A percentile compares a stretch with the other conserved stretches of the same genome.
phyloP scores from a whole-genome alignment of 2,797 vertebrate genomes.

The Coccyzus lansbergi region DNA sequence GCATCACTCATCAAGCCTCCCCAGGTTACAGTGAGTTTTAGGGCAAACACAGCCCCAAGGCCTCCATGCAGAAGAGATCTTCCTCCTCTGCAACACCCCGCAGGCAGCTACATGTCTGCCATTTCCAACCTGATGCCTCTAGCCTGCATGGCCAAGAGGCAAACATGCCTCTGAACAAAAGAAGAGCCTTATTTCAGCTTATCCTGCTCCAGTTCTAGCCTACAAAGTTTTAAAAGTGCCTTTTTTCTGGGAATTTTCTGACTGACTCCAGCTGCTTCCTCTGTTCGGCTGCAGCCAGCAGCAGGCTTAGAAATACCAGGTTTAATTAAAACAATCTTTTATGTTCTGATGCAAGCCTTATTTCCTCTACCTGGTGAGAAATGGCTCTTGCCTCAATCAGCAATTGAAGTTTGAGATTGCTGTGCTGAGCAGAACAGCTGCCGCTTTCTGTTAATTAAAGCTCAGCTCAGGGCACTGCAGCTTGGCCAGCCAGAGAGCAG shows the following conservation, averaged over 20 bases:
- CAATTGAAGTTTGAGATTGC: constrained; percentile 62
- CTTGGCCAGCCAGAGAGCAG: fast-evolving
- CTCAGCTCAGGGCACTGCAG: not conserved
- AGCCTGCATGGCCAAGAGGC: not conserved
- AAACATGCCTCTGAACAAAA: not conserved
- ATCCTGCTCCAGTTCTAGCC: not conserved
- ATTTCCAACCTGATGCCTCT: not conserved
- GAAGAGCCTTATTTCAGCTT: not conserved
- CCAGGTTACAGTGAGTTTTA: not conserved
- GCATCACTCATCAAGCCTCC: not conserved
- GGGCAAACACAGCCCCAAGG: fast-evolving
- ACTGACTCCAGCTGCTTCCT: not conserved
- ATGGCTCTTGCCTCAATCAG: constrained; percentile 65
- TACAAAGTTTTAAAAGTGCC: not conserved
- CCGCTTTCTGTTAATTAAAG: constrained; percentile 68
- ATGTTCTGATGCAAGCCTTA: constrained; percentile 54
- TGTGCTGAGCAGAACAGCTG: constrained; percentile 22
- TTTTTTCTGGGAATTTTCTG: constrained; percentile 27
- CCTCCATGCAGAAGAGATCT: not conserved
- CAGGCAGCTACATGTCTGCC: not conserved
- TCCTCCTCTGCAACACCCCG: not conserved
- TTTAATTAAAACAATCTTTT: constrained; percentile 77
- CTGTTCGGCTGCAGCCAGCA: not conserved
- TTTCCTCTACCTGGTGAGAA: constrained; percentile 74
- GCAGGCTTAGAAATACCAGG: constrained; percentile 53